These are phyloP conservation scores for Caenorhabditis angaria DNA, from an alignment of 2,888 invertebrate genomes.

Conservation along the genomic window DNA sequence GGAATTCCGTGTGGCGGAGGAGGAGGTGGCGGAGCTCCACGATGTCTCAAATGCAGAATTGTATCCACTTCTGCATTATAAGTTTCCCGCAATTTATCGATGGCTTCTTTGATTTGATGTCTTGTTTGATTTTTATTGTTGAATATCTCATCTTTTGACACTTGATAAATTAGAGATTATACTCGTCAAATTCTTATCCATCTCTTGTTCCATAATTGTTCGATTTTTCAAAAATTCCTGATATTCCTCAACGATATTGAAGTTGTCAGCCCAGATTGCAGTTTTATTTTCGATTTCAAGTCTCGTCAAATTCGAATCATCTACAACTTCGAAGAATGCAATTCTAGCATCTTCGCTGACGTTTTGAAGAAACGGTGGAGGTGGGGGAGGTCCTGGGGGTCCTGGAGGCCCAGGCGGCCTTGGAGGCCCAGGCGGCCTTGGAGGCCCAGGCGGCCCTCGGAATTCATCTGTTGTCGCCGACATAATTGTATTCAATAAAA, in stretches of 20 bases:
- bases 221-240: constrained; percentile 23
- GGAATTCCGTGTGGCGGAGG: background rate
- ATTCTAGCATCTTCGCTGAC: background rate
- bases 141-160: constrained; percentile 30
- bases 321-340: background rate
- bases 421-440: background rate
- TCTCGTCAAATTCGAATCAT: constrained; percentile 1
- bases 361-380: background rate
- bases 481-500: background rate
- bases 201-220: constrained; percentile 16
- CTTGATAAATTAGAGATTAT: constrained; percentile 26
- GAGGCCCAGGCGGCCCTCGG: background rate
- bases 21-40: background rate
- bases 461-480: too few species aligned
- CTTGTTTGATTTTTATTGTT: constrained; percentile 41
- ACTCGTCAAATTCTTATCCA: constrained; percentile 33
- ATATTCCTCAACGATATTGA: background rate
- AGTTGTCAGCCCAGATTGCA: background rate
- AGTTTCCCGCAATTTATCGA: too few species aligned
- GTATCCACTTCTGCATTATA: background rate
- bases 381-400: too few species aligned
- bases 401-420: too few species aligned
- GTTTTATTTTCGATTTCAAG: background rate
- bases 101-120: constrained; percentile 9
- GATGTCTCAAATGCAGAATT: background rate